These are phyloP conservation scores for Takifugu bimaculatus DNA, from an alignment of 2,113 vertebrate genomes.

Conservation along the genomic window DNA sequence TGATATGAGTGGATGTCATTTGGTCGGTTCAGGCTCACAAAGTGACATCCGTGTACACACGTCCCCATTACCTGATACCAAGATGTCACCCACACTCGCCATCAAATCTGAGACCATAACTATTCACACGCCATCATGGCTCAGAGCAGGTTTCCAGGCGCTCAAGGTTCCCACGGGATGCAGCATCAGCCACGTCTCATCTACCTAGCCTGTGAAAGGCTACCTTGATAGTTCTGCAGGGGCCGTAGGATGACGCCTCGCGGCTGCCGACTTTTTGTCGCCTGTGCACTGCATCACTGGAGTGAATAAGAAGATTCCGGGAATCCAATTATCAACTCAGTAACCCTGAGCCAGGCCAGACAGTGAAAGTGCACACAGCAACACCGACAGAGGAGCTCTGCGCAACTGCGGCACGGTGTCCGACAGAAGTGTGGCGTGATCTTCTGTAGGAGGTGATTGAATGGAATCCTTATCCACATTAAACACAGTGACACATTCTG, in stretches of 20 bases:
- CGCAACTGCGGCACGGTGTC: slow-evolving; percentile 15
- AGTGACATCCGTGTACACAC: slow-evolving; percentile 8
- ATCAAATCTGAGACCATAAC: neutral
- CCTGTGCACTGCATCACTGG: slow-evolving; percentile 52
- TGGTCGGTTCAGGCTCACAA: slow-evolving; percentile 1
- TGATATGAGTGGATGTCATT: slow-evolving; percentile 22
- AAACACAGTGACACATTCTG: slow-evolving; percentile 36
- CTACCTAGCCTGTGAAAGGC: slow-evolving; percentile 47
- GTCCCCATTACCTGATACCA: neutral
- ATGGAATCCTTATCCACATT: slow-evolving; percentile 38
- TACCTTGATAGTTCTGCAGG: slow-evolving; percentile 62
- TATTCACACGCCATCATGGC: slow-evolving; percentile 9
- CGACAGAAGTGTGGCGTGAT: slow-evolving; percentile 25
- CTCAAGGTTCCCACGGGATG: slow-evolving; percentile 31
- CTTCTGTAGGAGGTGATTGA: slow-evolving; percentile 4
- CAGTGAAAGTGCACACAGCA: slow-evolving; percentile 38
- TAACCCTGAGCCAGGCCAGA: slow-evolving; percentile 49
- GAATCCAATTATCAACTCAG: slow-evolving; percentile 67
- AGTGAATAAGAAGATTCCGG: slow-evolving; percentile 70
- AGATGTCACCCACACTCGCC: neutral
- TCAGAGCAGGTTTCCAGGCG: slow-evolving; percentile 35
- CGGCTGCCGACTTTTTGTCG: slow-evolving; percentile 62
- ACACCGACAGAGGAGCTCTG: slow-evolving; percentile 21
- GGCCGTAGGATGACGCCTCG: slow-evolving; percentile 42
- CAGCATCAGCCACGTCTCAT: slow-evolving; percentile 44